phyloP scores from a whole-genome alignment of 2,888 invertebrate genomes.

The Lysandra coridon region DNA sequence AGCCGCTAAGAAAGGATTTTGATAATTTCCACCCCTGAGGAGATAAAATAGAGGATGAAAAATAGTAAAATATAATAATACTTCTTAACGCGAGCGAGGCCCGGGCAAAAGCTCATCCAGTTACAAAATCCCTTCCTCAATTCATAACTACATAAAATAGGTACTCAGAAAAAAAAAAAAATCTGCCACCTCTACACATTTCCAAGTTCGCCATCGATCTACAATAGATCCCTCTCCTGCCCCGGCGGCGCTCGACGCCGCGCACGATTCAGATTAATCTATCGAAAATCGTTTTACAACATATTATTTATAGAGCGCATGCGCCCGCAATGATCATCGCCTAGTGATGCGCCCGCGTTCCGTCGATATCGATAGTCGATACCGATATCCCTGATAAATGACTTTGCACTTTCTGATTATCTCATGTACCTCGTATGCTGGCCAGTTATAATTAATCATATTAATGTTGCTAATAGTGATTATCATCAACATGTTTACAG shows the following conservation, averaged over 20 bases:
- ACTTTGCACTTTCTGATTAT: constrained; percentile 39
- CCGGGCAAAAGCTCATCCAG: no score
- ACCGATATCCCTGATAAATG: constrained; percentile 47
- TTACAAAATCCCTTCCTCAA: no score
- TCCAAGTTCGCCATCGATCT: constrained; percentile 64
- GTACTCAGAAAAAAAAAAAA: constrained; percentile 12
- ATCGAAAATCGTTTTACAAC: constrained; percentile 82
- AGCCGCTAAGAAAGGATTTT: no score
- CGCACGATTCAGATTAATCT: constrained; percentile 81
- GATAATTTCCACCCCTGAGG: no score
- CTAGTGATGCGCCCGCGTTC: constrained; percentile 64
- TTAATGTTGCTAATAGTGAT: constrained; percentile 29
- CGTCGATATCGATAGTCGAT: constrained; percentile 52
- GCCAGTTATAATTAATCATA: constrained; percentile 32
- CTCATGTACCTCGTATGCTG: constrained; percentile 14
- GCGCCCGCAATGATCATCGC: constrained; percentile 80
- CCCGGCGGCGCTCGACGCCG: constrained; percentile 76
- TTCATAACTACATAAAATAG: no score
- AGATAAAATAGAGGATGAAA: no score
- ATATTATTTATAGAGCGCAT: constrained; percentile 81
- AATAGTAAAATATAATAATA: no score
- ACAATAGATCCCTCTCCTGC: constrained; percentile 75
- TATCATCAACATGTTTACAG: constrained; percentile 1
- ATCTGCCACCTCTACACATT: constrained; percentile 54
- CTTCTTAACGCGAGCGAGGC: no score